phyloP scores from a whole-genome alignment of 2,888 invertebrate species.

The Drosophila affinis region DNA sequence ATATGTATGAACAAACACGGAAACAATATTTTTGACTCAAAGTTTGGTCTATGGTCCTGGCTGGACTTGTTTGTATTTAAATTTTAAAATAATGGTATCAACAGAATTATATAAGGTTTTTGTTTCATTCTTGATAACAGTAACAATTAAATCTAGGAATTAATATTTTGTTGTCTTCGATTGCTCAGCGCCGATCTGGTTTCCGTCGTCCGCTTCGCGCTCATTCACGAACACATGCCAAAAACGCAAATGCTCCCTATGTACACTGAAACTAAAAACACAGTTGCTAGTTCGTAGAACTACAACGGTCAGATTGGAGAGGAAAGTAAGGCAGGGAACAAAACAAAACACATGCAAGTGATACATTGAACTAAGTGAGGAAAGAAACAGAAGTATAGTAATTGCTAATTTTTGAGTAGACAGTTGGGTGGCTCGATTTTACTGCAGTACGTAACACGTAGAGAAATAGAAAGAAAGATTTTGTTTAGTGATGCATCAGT shows the following conservation, averaged over 20 bases:
- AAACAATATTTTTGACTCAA: neutral
- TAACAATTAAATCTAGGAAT: constrained; percentile 72
- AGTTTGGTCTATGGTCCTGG: constrained; percentile 30
- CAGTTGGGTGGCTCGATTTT: neutral
- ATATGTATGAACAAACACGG: neutral
- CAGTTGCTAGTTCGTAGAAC: constrained; percentile 5
- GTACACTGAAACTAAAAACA: constrained; percentile 54
- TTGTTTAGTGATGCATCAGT: constrained; percentile 47
- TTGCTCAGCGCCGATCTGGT: neutral
- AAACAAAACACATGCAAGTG: neutral
- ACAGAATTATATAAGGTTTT: constrained; percentile 49
- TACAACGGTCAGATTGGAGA: constrained; percentile 8
- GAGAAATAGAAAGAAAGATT: neutral
- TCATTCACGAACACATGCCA: constrained; percentile 33
- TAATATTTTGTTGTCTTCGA: constrained; percentile 18
- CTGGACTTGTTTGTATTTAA: constrained; percentile 31
- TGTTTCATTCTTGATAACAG: constrained; percentile 50
- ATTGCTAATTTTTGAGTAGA: neutral
- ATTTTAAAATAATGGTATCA: constrained; percentile 52
- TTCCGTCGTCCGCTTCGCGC: constrained; percentile 11
- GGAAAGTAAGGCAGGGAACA: neutral
- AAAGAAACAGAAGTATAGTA: neutral
- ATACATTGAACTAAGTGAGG: constrained; percentile 22
- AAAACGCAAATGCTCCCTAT: constrained; percentile 61
- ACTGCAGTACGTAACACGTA: neutral